A percentile compares a stretch with the other conserved stretches of the same genome.
These are phyloP conservation scores for Drosophila kanapiae DNA, from an alignment of 1,140 invertebrate genomes.

Conservation along the genomic window DNA sequence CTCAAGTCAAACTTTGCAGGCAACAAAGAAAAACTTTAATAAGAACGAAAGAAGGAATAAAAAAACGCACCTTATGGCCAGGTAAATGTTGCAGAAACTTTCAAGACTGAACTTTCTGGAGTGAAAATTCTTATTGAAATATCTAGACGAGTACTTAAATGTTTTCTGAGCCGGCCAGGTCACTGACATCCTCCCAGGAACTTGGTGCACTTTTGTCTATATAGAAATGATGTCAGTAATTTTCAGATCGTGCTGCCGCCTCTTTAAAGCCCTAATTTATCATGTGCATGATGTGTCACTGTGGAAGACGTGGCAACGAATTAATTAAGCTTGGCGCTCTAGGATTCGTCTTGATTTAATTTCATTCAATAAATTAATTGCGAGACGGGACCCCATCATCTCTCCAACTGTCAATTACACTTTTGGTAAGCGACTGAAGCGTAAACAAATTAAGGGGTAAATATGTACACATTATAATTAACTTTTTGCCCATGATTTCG, in stretches of 20 bases:
- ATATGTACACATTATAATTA: slow-evolving; percentile 34
- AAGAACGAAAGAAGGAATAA: background rate
- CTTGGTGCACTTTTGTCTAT: slow-evolving; percentile 11
- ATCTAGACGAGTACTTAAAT: slow-evolving; percentile 5
- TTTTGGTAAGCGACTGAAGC: slow-evolving; percentile 15
- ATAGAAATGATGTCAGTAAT: background rate
- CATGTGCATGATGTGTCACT: slow-evolving; percentile 4
- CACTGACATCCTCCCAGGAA: slow-evolving; percentile 11
- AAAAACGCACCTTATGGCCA: background rate
- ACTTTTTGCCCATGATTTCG: background rate
- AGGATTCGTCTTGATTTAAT: slow-evolving; percentile 1
- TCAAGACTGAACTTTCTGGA: slow-evolving; percentile 23
- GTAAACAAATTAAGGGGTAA: slow-evolving; percentile 25
- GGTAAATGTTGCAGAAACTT: slow-evolving; percentile 27
- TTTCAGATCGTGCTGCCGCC: background rate
- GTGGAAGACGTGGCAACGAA: slow-evolving; percentile 9
- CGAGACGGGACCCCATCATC: background rate
- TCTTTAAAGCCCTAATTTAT: slow-evolving; percentile 5
- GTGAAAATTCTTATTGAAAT: slow-evolving; percentile 30
- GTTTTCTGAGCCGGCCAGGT: slow-evolving; percentile 1
- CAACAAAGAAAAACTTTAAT: slow-evolving; percentile 10
- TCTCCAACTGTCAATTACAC: slow-evolving; percentile 22
- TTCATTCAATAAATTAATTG: slow-evolving; percentile 29
- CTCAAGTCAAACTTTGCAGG: background rate
- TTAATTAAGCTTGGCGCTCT: slow-evolving; percentile 13